Conservation (phyloP, 2,888 invertebrate species). For the Proisotoma minuta region DNA sequence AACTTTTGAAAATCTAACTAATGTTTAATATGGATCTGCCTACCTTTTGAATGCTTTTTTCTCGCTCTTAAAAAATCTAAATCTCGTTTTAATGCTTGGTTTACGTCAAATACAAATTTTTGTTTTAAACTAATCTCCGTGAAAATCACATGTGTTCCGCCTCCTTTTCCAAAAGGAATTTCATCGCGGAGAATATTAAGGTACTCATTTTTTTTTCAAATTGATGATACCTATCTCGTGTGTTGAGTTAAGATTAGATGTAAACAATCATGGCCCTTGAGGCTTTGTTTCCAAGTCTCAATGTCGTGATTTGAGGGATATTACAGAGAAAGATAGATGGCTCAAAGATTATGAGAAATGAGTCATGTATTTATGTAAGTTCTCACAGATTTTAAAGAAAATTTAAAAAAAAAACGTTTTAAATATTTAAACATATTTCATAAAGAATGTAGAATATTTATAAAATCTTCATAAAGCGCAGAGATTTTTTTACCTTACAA, state of each 20-base stretch:
- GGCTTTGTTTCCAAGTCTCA: not conserved
- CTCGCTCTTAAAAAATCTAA: constrained; percentile 2
- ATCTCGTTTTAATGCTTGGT: constrained; percentile 1
- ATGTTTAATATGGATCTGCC: not conserved
- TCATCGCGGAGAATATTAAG: not conserved
- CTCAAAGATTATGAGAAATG: constrained; percentile 5
- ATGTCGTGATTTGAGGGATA: not conserved
- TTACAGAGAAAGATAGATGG: not conserved
- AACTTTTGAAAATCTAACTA: not conserved
- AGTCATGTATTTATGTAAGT: constrained; percentile 10
- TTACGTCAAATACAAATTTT: constrained; percentile 3
- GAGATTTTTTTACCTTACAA: too few relatives aligned
- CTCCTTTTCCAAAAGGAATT: constrained; percentile 13
- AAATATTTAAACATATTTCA: too few relatives aligned
- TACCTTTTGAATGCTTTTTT: too few relatives aligned
- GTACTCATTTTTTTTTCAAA: too few relatives aligned
- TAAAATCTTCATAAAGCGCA: too few relatives aligned
- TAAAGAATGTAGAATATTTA: too few relatives aligned
- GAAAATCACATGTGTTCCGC: constrained; percentile 15
- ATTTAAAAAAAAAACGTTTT: too few relatives aligned
- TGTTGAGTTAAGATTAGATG: constrained; percentile 17
- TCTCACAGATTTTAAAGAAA: constrained; percentile 2
- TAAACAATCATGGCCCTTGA: constrained; percentile 7
- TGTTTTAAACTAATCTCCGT: constrained; percentile 15
- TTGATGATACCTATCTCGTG: too few relatives aligned